These are phyloP conservation scores for Sympetrum striolatum DNA, from an alignment of 2,888 invertebrate genomes.

Conservation along the genomic window DNA sequence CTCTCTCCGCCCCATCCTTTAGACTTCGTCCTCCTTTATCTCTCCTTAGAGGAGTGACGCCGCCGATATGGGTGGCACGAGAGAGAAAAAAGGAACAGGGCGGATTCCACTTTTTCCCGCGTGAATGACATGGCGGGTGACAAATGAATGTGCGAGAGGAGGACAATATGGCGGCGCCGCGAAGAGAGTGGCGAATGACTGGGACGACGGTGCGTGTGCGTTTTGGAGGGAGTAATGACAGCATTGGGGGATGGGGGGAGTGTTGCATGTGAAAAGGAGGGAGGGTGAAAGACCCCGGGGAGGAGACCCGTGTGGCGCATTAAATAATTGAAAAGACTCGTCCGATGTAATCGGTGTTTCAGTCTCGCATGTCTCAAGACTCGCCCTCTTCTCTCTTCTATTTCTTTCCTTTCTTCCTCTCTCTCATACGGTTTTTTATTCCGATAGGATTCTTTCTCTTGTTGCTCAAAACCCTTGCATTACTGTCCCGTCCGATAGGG, in stretches of 20 bases:
- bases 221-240: background rate
- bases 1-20: background rate
- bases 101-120: background rate
- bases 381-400: background rate
- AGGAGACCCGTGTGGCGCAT: background rate
- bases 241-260: background rate
- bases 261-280: background rate
- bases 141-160: conserved; percentile 1
- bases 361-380: conserved; percentile 14
- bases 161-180: conserved; percentile 24
- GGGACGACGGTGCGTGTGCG: background rate
- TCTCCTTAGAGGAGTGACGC: background rate
- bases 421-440: background rate
- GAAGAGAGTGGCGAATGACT: background rate
- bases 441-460: background rate
- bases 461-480: too few species aligned
- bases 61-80: background rate
- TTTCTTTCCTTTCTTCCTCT: background rate
- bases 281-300: background rate
- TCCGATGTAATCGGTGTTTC: conserved; percentile 32
- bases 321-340: conserved; percentile 33
- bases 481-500: too few species aligned
- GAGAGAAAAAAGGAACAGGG: background rate
- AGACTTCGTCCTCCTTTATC: background rate
- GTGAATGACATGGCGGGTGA: conserved; percentile 13